These are phyloP conservation scores for Penaeus japonicus DNA, from an alignment of 1,140 invertebrate genomes.

Conservation along the genomic window DNA sequence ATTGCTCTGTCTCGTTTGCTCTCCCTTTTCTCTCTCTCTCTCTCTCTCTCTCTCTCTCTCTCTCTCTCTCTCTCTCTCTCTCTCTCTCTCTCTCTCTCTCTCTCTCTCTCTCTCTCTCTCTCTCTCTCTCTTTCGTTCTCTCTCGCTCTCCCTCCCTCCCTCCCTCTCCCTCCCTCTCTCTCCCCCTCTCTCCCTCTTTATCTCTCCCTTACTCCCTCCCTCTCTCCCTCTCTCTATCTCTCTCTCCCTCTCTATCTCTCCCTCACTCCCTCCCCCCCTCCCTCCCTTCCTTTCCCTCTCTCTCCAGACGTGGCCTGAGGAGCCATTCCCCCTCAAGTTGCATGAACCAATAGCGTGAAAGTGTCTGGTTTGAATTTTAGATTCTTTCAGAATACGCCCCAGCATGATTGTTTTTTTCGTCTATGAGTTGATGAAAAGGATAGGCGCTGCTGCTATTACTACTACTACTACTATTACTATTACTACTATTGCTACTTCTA, in stretches of 20 bases:
- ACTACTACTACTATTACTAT: no score
- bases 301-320: no score
- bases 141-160: not conserved
- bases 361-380: no score
- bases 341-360: no score
- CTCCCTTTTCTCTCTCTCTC: not conserved
- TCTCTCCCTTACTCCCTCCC: not conserved
- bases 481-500: no score
- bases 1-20: not conserved
- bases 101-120: not conserved
- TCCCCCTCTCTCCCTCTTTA: not conserved
- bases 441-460: no score
- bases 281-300: not conserved
- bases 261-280: not conserved
- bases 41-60: not conserved
- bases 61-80: not conserved
- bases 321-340: no score
- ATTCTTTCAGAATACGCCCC: no score
- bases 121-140: not conserved
- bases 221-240: not conserved
- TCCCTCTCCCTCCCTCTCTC: not conserved
- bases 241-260: not conserved
- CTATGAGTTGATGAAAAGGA: no score
- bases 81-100: not conserved
- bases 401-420: no score